These are phyloP conservation scores for Dasypogon diadema DNA, from an alignment of 2,888 invertebrate genomes.

Conservation along the genomic window DNA sequence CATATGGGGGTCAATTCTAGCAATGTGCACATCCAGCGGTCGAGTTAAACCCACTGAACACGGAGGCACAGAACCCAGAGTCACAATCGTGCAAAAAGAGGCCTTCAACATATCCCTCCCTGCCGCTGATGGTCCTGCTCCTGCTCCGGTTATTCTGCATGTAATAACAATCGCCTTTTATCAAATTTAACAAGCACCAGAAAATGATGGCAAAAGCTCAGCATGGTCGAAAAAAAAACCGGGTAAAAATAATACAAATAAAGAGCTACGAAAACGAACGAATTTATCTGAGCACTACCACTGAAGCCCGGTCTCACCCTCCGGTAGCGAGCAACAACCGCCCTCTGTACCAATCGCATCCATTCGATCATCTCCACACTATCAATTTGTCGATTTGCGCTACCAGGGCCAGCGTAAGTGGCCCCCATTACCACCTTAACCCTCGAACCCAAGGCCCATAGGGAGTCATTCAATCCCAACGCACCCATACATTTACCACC, in stretches of 20 bases:
- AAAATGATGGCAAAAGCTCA: constrained; percentile 49
- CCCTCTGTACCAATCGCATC: constrained; percentile 32
- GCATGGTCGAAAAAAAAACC: constrained; percentile 18
- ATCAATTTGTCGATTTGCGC: constrained; percentile 56
- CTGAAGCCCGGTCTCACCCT: not conserved
- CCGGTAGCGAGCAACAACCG: constrained; percentile 33
- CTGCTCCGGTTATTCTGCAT: constrained; percentile 56
- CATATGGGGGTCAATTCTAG: not conserved
- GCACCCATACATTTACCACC: not conserved
- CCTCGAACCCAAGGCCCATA: not conserved
- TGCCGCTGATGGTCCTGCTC: constrained; percentile 46
- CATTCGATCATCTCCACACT: constrained; percentile 50
- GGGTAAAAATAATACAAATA: constrained; percentile 32
- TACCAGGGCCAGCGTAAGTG: constrained; percentile 39
- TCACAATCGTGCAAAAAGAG: constrained; percentile 4
- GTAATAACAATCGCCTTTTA: constrained; percentile 60
- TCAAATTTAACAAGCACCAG: constrained; percentile 60
- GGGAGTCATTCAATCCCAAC: constrained; percentile 12
- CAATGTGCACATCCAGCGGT: not conserved
- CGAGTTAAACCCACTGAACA: not conserved
- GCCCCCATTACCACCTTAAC: constrained; percentile 11
- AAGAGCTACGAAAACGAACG: constrained; percentile 6
- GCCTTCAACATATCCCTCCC: not conserved
- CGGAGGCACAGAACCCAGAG: not conserved
- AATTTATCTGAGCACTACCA: constrained; percentile 17